Conservation (phyloP, 1,140 invertebrate genomes). For the Orius insidiosus region DNA sequence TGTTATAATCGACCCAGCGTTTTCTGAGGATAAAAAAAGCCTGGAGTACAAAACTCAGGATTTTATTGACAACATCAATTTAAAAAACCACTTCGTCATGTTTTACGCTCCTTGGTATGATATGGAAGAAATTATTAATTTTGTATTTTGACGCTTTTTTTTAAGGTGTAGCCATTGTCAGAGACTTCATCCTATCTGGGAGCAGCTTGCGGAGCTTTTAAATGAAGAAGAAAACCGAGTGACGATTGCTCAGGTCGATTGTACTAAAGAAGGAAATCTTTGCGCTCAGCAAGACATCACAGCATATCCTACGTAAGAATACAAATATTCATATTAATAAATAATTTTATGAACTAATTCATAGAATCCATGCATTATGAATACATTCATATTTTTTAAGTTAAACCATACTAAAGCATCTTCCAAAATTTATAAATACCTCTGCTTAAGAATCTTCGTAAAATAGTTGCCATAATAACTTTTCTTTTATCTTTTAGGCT, state of each 20-base stretch:
- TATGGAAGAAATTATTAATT: no score
- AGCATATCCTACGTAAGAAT: slow-evolving; percentile 51
- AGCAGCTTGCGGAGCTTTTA: slow-evolving; percentile 48
- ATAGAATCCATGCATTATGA: no score
- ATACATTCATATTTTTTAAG: no score
- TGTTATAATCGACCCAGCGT: no score
- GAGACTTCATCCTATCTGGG: slow-evolving; percentile 48
- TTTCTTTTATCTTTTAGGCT: slow-evolving; percentile 31
- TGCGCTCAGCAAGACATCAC: slow-evolving; percentile 57
- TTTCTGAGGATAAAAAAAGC: neutral
- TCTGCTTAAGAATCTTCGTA: no score
- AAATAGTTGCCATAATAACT: no score
- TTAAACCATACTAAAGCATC: no score
- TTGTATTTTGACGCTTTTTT: slow-evolving; percentile 8
- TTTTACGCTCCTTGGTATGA: slow-evolving; percentile 58
- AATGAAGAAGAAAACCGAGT: slow-evolving; percentile 42
- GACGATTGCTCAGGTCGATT: slow-evolving; percentile 57
- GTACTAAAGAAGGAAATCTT: slow-evolving; percentile 46
- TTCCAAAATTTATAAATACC: no score
- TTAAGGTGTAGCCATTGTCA: slow-evolving; percentile 54
- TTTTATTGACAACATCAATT: slow-evolving; percentile 8
- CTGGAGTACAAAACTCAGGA: slow-evolving; percentile 2
- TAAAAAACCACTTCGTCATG: slow-evolving; percentile 54
- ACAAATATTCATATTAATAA: no score
- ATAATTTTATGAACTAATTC: slow-evolving; percentile 10